phyloP scores from a whole-genome alignment of 2,888 invertebrate genomes.

The Rhaphigaster nebulosa region DNA sequence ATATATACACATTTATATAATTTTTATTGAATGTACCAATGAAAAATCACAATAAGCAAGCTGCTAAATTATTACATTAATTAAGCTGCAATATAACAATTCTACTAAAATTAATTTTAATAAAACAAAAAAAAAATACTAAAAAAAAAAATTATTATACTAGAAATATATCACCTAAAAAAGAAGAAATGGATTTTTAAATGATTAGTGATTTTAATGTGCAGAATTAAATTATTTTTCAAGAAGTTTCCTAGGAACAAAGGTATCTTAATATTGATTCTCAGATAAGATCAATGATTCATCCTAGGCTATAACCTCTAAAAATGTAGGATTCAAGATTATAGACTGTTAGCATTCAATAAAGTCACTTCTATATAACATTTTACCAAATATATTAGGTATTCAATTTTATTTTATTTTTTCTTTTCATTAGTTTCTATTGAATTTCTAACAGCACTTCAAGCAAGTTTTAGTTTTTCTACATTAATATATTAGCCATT shows the following conservation, averaged over 20 bases:
- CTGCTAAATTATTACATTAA: too few relatives aligned
- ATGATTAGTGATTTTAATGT: background rate
- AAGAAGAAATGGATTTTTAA: too few relatives aligned
- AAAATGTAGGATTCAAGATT: background rate
- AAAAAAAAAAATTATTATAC: too few relatives aligned
- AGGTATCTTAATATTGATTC: slow-evolving; percentile 34
- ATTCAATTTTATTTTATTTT: background rate
- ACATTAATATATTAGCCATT: background rate
- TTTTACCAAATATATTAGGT: background rate
- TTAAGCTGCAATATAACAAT: too few relatives aligned
- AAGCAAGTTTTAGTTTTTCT: background rate
- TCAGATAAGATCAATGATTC: slow-evolving; percentile 1
- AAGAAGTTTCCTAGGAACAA: slow-evolving; percentile 25
- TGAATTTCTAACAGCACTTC: background rate
- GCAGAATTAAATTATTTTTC: background rate
- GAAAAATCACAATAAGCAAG: too few relatives aligned
- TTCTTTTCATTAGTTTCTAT: background rate
- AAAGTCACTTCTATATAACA: background rate
- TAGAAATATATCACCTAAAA: too few relatives aligned
- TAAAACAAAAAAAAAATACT: too few relatives aligned
- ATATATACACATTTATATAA: too few relatives aligned
- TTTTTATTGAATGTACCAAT: too few relatives aligned
- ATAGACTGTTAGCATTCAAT: background rate
- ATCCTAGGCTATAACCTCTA: background rate
- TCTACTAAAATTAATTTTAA: too few relatives aligned